Percentiles rank a stretch among this genome's conserved stretches.
Conservation (phyloP, 2,888 invertebrate species). For the Ariolimax columbianus region DNA sequence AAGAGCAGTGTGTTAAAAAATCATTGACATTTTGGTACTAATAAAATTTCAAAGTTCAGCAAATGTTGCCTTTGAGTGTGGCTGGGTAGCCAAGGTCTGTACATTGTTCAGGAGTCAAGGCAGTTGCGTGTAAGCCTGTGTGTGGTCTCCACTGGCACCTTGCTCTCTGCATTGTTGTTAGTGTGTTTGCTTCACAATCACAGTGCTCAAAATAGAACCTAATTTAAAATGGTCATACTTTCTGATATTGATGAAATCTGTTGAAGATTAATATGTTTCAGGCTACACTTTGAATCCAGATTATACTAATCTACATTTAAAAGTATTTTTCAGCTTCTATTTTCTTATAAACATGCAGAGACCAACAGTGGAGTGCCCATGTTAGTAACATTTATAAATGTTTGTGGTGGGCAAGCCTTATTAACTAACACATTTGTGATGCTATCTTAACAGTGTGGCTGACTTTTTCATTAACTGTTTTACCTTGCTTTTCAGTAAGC, state of each 20-base stretch:
- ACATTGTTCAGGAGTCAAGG: background rate
- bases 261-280: background rate
- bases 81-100: slow-evolving; percentile 3
- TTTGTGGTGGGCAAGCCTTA: background rate
- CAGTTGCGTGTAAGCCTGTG: slow-evolving; percentile 23
- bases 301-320: background rate
- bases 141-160: slow-evolving; percentile 37
- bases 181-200: slow-evolving; percentile 43
- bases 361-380: slow-evolving; percentile 4
- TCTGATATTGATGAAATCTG: background rate
- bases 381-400: background rate
- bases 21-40: background rate
- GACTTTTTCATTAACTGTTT: background rate
- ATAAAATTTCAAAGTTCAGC: background rate
- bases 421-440: background rate
- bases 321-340: background rate
- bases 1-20: background rate
- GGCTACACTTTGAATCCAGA: background rate
- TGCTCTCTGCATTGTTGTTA: slow-evolving; percentile 40
- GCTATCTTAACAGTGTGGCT: background rate
- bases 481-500: no score
- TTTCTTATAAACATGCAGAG: background rate
- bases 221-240: background rate
- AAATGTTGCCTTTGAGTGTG: background rate
- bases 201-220: slow-evolving; percentile 7